Evolutionary conservation across 1,140 invertebrate species (phyloP).

Genomic region (Zaprionus africanus): DNA sequence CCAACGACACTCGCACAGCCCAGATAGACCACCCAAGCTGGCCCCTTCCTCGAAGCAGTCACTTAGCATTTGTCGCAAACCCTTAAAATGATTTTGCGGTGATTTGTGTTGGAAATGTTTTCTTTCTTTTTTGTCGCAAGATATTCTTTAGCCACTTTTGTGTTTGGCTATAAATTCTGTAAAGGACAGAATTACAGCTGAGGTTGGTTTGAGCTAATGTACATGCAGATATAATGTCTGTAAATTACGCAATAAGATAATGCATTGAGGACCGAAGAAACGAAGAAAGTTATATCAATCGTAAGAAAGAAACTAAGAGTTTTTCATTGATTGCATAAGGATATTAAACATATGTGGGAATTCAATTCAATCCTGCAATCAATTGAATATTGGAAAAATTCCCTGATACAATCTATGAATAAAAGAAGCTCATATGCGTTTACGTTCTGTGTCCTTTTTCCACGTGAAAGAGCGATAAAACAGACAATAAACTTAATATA

Average conservation of each 20-base stretch:
- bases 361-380: not conserved
- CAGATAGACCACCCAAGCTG: not conserved
- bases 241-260: not conserved
- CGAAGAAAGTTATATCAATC: not conserved
- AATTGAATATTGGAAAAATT: not conserved
- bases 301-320: not conserved
- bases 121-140: constrained; percentile 4
- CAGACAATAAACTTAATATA: constrained; percentile 16
- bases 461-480: constrained; percentile 3
- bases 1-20: not conserved
- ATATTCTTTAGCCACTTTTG: constrained; percentile 10
- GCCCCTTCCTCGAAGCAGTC: not conserved
- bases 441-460: not conserved
- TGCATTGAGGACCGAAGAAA: not conserved
- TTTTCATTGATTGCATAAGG: no score
- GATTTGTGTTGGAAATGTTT: constrained; percentile 26
- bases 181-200: not conserved
- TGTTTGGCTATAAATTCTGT: constrained; percentile 6
- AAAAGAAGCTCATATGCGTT: not conserved
- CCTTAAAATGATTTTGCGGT: constrained; percentile 46
- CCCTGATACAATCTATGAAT: not conserved
- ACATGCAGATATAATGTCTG: constrained; percentile 12
- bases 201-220: not conserved
- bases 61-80: constrained; percentile 28
- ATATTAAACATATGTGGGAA: not conserved